phyloP scores from a whole-genome alignment of 2,797 vertebrate species.

The Takifugu rubripes region DNA sequence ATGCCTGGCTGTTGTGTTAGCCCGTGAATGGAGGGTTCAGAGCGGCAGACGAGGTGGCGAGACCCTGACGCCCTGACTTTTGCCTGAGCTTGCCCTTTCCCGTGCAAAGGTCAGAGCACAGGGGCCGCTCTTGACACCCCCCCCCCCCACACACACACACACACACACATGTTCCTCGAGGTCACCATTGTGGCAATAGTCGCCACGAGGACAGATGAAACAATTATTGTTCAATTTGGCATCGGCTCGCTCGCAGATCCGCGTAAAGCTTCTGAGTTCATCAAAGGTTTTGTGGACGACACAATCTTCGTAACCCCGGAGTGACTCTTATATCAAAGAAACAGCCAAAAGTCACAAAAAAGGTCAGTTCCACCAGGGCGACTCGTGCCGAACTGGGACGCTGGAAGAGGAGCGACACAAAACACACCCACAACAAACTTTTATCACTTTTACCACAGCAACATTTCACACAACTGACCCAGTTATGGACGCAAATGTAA shows the following conservation, averaged over 20 bases:
- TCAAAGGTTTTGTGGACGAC: slow-evolving; percentile 57
- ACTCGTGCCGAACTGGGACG: not conserved
- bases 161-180: slow-evolving; percentile 48
- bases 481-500: too few species aligned
- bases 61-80: slow-evolving; percentile 62
- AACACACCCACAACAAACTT: not conserved
- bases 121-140: slow-evolving; percentile 26
- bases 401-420: not conserved
- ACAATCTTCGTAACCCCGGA: slow-evolving; percentile 54
- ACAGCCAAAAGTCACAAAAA: not conserved
- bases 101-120: slow-evolving; percentile 57
- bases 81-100: slow-evolving; percentile 66
- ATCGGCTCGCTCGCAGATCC: slow-evolving; percentile 38
- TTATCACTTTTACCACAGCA: too few species aligned
- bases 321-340: slow-evolving; percentile 49
- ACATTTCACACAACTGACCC: too few species aligned
- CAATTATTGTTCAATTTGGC: slow-evolving; percentile 66
- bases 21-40: slow-evolving; percentile 73
- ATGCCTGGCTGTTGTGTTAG: slow-evolving; percentile 70
- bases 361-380: too few species aligned
- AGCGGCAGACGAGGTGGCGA: slow-evolving; percentile 62
- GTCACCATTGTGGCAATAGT: slow-evolving; percentile 62
- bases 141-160: slow-evolving; percentile 38
- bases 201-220: slow-evolving; percentile 67
- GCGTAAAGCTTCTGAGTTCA: slow-evolving; percentile 51